phyloP scores from a whole-genome alignment of 2,797 vertebrate genomes.

The Falco biarmicus region DNA sequence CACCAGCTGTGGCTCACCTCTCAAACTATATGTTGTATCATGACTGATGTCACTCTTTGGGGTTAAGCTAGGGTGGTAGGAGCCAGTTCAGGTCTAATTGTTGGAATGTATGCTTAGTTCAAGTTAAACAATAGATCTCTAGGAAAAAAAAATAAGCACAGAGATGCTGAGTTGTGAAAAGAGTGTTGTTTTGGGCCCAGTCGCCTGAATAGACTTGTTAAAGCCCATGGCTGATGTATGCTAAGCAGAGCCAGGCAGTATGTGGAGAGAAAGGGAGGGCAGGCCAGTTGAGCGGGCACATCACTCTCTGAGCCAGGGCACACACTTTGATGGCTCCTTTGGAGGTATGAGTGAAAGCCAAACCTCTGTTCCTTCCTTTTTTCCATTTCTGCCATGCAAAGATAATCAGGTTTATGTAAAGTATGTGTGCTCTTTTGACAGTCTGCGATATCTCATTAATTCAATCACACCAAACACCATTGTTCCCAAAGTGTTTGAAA shows the following conservation, averaged over 20 bases:
- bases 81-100: slow-evolving; percentile 76
- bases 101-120: slow-evolving; percentile 82
- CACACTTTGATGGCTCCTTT: slow-evolving; percentile 89
- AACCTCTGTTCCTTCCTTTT: slow-evolving; percentile 81
- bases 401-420: slow-evolving; percentile 99
- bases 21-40: slow-evolving; percentile 62
- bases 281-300: slow-evolving; percentile 84
- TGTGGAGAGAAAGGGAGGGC: slow-evolving; percentile 80
- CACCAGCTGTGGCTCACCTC: slow-evolving; percentile 5
- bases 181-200: slow-evolving; percentile 83
- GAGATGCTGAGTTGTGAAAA: slow-evolving; percentile 87
- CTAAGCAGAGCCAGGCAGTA: slow-evolving; percentile 82
- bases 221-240: slow-evolving; percentile 90
- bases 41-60: slow-evolving; percentile 78
- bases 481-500: slow-evolving; percentile 99
- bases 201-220: slow-evolving; percentile 95
- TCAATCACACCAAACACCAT: slow-evolving; percentile 98
- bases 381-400: slow-evolving; percentile 98
- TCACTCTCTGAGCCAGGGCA: slow-evolving; percentile 81
- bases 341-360: slow-evolving; percentile 87
- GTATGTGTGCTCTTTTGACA: slow-evolving; percentile 99
- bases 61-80: slow-evolving; percentile 79
- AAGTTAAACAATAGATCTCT: slow-evolving; percentile 83
- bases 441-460: slow-evolving; percentile 99
- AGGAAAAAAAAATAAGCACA: slow-evolving; percentile 80